Evolutionary conservation across 2,113 vertebrate genomes (phyloP).

Genomic region (Sebastes fasciatus): DNA sequence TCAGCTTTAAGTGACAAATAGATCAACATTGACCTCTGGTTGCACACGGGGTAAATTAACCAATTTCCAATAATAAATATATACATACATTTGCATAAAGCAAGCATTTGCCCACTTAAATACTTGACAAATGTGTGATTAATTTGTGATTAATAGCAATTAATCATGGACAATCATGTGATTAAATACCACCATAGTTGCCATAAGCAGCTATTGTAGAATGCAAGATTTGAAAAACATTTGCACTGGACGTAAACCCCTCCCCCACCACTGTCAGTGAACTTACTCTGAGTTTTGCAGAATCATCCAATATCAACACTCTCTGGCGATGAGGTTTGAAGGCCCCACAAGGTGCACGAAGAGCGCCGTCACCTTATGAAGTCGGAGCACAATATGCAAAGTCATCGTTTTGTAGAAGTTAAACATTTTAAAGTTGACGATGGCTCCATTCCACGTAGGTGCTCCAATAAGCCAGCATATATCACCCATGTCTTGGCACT

Average conservation of each 20-base stretch:
- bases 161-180: no score
- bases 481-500: background rate
- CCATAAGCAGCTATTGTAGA: background rate
- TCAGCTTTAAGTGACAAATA: no score
- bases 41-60: no score
- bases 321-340: background rate
- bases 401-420: background rate
- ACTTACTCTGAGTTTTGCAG: background rate
- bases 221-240: background rate
- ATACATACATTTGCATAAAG: no score
- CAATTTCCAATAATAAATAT: no score
- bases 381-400: background rate
- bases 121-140: no score
- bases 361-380: background rate
- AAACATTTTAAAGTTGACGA: background rate
- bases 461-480: background rate
- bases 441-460: background rate
- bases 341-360: background rate
- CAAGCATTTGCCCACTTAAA: no score
- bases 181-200: no score
- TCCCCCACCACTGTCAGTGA: background rate
- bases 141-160: no score
- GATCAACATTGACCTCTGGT: no score
- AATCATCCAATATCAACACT: background rate
- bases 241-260: background rate